A percentile compares a stretch with the other conserved stretches of the same genome.
Conservation (phyloP, 2,113 vertebrate genomes). For the Gyps fulvus region DNA sequence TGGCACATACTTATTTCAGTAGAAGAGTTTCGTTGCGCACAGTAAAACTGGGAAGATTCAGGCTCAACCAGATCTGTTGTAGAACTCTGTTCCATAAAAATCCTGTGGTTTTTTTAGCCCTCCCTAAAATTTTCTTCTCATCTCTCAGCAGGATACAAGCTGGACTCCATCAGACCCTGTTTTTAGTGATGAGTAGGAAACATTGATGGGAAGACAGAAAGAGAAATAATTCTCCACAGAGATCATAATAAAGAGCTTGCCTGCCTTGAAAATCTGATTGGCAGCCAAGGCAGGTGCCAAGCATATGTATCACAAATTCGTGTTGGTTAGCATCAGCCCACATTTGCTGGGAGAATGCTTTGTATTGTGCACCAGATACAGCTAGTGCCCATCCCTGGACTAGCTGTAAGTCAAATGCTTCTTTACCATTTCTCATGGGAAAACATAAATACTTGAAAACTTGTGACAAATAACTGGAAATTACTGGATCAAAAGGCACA, state of each 20-base stretch:
- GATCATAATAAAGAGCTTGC: neutral
- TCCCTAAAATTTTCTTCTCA: neutral
- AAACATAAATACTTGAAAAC: neutral
- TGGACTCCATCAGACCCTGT: neutral
- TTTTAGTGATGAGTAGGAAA: neutral
- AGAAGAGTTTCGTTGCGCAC: neutral
- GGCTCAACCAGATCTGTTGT: neutral
- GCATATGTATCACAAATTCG: neutral
- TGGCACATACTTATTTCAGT: neutral
- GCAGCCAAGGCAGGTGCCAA: neutral
- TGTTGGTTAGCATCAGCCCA: neutral
- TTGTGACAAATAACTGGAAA: neutral
- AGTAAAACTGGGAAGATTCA: neutral
- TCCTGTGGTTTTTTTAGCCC: neutral
- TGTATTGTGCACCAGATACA: neutral
- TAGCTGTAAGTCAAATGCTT: neutral
- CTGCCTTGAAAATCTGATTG: neutral
- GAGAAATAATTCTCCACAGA: neutral
- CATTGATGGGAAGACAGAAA: neutral
- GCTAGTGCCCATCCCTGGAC: neutral
- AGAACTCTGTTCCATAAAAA: neutral
- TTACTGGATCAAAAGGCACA: neutral
- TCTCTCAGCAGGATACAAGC: neutral
- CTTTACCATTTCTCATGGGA: neutral
- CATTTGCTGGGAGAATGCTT: neutral